Percentiles rank a stretch among this genome's conserved stretches.
Evolutionary conservation across 1,140 invertebrate species (phyloP).

Genomic region (Saccostrea echinata): DNA sequence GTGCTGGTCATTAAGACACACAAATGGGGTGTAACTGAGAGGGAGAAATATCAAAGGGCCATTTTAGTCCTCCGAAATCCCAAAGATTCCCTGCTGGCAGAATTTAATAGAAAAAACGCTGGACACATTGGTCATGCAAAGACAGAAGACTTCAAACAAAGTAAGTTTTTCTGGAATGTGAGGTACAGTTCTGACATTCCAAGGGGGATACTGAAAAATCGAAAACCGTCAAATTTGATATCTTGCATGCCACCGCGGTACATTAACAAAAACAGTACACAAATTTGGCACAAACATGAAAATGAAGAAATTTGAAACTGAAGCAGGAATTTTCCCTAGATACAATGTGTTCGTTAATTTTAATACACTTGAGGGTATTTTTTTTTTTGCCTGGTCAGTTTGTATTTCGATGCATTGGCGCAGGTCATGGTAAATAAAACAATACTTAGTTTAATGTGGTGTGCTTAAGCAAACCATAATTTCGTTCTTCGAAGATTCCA

Average conservation of each 20-base stretch:
- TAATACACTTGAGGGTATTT: not conserved
- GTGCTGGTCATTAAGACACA: slow-evolving; percentile 90
- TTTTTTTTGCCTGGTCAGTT: not conserved
- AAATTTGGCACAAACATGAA: not conserved
- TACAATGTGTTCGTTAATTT: not conserved
- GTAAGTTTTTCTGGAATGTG: slow-evolving; percentile 36
- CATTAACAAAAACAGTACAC: not conserved
- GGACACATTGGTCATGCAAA: slow-evolving; percentile 87
- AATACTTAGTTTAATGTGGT: no score
- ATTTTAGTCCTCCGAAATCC: slow-evolving; percentile 67
- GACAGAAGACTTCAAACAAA: slow-evolving; percentile 51
- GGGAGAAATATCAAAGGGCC: slow-evolving; percentile 55
- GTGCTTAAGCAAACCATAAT: no score
- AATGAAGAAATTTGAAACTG: not conserved
- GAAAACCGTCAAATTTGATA: not conserved
- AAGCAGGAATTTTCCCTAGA: no score
- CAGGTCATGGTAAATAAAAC: no score
- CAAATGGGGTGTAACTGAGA: slow-evolving; percentile 83
- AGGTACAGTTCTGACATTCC: not conserved
- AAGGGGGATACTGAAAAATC: not conserved
- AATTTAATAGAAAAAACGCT: slow-evolving; percentile 87
- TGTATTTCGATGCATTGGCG: no score
- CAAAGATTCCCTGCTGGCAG: slow-evolving; percentile 74
- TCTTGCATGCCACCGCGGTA: not conserved
- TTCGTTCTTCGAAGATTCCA: no score